Percentiles rank a stretch among this genome's conserved stretches.
Conservation (phyloP, 2,797 vertebrate species). For the Notamacropus eugenii region DNA sequence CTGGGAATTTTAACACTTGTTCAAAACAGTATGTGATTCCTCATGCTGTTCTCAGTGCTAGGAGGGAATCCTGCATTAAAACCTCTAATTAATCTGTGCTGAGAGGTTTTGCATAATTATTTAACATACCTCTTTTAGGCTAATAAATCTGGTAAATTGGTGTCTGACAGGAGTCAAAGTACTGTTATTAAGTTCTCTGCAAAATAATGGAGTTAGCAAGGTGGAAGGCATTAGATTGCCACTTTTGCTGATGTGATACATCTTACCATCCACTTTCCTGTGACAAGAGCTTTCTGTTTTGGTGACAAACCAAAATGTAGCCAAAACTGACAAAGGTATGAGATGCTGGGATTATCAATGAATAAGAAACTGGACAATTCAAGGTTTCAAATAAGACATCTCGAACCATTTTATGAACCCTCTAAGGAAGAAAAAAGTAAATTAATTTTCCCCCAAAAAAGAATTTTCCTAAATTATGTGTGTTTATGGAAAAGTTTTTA, state of each 20-base stretch:
- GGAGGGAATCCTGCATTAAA: constrained; percentile 72
- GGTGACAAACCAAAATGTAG: not conserved
- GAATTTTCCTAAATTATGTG: not conserved
- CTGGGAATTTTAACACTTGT: constrained; percentile 78
- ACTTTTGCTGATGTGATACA: constrained; percentile 23
- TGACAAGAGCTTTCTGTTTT: constrained; percentile 62
- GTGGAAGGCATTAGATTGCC: constrained; percentile 69
- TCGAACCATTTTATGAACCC: constrained; percentile 19
- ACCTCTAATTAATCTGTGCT: constrained; percentile 68
- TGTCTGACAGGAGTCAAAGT: constrained; percentile 68
- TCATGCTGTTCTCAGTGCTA: constrained; percentile 56
- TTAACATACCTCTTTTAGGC: constrained; percentile 74
- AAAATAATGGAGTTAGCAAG: constrained; percentile 73
- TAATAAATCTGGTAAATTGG: constrained; percentile 76
- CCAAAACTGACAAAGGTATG: constrained; percentile 23
- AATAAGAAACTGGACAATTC: constrained; percentile 31
- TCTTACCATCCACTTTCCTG: constrained; percentile 50
- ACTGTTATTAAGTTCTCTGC: constrained; percentile 64
- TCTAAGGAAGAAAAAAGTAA: not conserved
- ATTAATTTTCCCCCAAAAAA: constrained; percentile 36
- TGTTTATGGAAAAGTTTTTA: not conserved
- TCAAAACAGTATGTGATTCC: constrained; percentile 75
- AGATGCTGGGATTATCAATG: constrained; percentile 50
- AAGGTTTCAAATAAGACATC: constrained; percentile 28
- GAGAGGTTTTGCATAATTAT: constrained; percentile 72